Evolutionary conservation across 53 echinoderm and acorn worm genomes (phyloP).

Genomic region (Zoroaster sp.): DNA sequence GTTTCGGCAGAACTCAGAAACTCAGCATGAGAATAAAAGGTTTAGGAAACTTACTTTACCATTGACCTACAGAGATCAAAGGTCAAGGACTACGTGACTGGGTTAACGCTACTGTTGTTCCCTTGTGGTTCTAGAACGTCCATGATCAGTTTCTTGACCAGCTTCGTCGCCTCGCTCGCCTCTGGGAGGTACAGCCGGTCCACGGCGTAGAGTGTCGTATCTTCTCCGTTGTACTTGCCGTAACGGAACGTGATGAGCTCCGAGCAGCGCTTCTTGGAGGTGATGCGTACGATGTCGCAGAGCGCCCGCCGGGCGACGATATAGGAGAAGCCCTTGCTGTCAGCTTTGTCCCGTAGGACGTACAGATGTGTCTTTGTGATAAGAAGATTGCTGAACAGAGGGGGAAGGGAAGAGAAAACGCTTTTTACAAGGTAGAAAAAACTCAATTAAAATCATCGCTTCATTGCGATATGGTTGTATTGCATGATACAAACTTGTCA

Average conservation of each 20-base stretch:
- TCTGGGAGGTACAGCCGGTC: constrained; percentile 86
- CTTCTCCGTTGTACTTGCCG: constrained; percentile 80
- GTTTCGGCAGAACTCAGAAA: background rate
- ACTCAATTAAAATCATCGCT: too few species aligned
- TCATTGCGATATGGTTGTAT: too few species aligned
- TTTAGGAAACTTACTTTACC: background rate
- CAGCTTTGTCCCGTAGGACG: constrained; percentile 77
- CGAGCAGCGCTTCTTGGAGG: constrained; percentile 94
- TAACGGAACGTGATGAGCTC: constrained; percentile 98
- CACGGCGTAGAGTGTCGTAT: constrained; percentile 69
- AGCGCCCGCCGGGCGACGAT: constrained; percentile 91
- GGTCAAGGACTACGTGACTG: constrained; percentile 11
- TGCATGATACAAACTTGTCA: too few species aligned
- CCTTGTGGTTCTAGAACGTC: constrained; percentile 18
- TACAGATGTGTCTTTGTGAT: constrained; percentile 84
- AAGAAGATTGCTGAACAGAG: constrained; percentile 83
- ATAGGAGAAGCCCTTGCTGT: constrained; percentile 81
- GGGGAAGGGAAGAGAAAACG: background rate
- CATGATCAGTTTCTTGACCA: constrained; percentile 73
- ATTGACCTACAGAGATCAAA: background rate
- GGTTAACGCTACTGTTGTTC: background rate
- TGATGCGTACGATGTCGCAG: constrained; percentile 86
- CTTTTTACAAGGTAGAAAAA: too few species aligned
- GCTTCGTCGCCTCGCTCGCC: constrained; percentile 88
- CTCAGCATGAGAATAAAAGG: too few species aligned